phyloP scores from a whole-genome alignment of 2,113 vertebrate species.

The Lophotis ruficrista region DNA sequence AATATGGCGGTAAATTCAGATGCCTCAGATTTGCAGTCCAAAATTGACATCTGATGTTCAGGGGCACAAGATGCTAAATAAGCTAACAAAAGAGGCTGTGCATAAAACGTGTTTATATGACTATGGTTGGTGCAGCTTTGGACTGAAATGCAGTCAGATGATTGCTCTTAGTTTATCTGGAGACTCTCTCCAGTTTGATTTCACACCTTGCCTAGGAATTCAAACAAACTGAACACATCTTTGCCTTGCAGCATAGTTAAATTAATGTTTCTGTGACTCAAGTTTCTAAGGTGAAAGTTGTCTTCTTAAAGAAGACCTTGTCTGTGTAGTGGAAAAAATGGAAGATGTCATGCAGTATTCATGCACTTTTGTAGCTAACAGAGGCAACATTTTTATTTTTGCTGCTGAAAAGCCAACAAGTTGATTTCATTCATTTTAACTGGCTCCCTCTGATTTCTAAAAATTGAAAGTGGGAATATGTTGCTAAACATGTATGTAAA shows the following conservation, averaged over 20 bases:
- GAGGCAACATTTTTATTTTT: conserved; percentile 11
- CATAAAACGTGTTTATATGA: background rate
- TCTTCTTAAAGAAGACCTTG: conserved; percentile 11
- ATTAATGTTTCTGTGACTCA: background rate
- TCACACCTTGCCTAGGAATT: conserved; percentile 15
- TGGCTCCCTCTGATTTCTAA: background rate
- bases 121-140: background rate
- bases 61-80: background rate
- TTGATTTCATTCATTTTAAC: conserved; percentile 44
- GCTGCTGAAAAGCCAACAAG: background rate
- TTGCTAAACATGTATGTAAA: background rate
- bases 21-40: background rate
- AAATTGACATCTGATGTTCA: background rate
- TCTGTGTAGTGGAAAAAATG: background rate
- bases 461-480: background rate
- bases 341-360: background rate
- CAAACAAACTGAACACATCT: background rate
- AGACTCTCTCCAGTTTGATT: background rate
- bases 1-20: background rate
- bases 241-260: conserved; percentile 12
- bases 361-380: background rate
- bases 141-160: background rate
- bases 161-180: background rate
- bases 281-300: background rate
- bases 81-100: background rate